Evolutionary conservation across 2,113 vertebrate genomes (phyloP), one percentile per base, ranked within the genome.

Genomic region (Gila orcuttii): DNA sequence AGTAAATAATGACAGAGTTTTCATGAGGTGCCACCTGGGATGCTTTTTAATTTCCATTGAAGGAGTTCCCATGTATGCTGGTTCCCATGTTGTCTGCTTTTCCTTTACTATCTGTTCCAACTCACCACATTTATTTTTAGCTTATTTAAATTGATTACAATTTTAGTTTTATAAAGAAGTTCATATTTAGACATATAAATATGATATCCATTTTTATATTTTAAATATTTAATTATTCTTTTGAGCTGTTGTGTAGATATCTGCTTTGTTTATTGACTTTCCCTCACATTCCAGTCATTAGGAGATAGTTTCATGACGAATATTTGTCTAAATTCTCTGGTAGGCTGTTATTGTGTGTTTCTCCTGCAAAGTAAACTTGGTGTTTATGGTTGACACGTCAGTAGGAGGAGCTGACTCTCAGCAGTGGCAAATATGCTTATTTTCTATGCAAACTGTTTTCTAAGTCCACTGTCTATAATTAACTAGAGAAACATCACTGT

Each of bases 401-500:
- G 83, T 60, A 62, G 76, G 86, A 78, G 87, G 55, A 36, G 60
- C 71, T 19, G 78, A 82, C 47, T 85, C 64, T 74, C 28, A 25
- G 79, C 87, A 82, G 75, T 52, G 80, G 79, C 81, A 85, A 89
- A 87, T 86, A 86, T 82, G 82, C 83, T 57, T 71, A 74, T 89
- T 88, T 89, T 89, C 87, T 87, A 25, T 78, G 59, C n/a, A 91
- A 88, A 88, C 39, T 39, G 39, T 39, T 39, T 39, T 39, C 39
- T 84, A 62, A 84, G 80, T 88, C 90, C 88, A 87, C 91, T 85
- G 87, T 90, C 91, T 91, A 89, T 94, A 95, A 95, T 95, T 95
- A 93, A 93, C 82, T 87, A 92, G 91, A 94, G 91, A 92, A 93
- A 93, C 92, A 94, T 93, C 92, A 93, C 90, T 88, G 87, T 79